These are phyloP conservation scores for Phalacrocorax carbo DNA, from an alignment of 2,113 vertebrate genomes.

Conservation along the genomic window DNA sequence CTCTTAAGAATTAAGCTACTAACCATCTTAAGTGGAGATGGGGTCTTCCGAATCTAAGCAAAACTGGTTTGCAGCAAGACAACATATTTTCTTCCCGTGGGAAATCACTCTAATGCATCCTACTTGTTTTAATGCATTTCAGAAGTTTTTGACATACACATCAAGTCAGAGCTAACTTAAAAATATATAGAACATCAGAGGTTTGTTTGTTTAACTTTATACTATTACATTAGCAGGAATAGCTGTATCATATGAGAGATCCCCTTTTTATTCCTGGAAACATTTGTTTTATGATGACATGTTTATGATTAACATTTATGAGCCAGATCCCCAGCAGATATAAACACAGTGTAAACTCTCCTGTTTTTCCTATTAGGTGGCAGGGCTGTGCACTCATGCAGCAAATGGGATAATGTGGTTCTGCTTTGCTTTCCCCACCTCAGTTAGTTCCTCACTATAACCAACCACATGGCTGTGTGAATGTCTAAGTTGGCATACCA, in stretches of 20 bases:
- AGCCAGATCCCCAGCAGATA: background rate
- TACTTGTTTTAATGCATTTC: background rate
- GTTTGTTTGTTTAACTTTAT: background rate
- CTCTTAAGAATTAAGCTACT: background rate
- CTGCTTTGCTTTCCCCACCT: background rate
- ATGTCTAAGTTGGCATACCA: background rate
- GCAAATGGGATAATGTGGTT: background rate
- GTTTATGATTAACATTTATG: background rate
- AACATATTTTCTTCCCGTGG: background rate
- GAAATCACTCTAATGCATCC: background rate
- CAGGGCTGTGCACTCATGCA: background rate
- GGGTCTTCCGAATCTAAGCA: background rate
- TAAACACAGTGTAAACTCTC: background rate
- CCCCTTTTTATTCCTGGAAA: background rate
- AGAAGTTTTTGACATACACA: background rate
- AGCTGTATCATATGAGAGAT: background rate
- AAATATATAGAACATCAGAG: background rate
- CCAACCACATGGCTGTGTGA: background rate
- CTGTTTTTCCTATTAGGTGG: background rate
- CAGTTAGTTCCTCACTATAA: background rate
- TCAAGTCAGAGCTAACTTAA: background rate
- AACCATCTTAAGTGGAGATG: background rate
- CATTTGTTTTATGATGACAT: background rate
- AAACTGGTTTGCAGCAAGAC: background rate
- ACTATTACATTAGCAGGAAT: background rate